Conservation (phyloP, 2,113 vertebrate species). For the Loxodonta africana region DNA sequence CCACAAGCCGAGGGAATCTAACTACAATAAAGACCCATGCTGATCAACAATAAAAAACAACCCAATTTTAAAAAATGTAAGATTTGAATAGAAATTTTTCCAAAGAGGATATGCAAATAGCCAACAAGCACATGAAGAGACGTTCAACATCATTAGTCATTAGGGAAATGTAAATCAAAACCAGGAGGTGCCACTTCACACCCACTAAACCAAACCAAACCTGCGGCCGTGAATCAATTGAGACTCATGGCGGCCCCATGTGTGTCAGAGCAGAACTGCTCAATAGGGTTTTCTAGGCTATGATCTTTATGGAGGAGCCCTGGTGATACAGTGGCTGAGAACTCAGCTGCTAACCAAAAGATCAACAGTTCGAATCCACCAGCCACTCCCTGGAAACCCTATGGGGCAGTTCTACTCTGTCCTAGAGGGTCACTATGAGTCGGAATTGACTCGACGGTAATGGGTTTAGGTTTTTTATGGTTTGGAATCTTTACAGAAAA, state of each 20-base stretch:
- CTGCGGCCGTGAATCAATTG: background rate
- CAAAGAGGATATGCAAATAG: slow-evolving; percentile 28
- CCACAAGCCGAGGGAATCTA: background rate
- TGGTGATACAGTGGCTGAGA: background rate
- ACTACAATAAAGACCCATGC: background rate
- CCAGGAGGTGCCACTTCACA: background rate
- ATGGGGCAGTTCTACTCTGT: too few species aligned
- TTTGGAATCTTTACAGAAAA: too few species aligned
- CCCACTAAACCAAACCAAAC: background rate
- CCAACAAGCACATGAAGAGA: slow-evolving; percentile 5
- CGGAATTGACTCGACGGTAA: too few species aligned
- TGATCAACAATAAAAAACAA: slow-evolving; percentile 16
- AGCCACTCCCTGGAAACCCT: background rate
- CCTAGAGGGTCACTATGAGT: too few species aligned
- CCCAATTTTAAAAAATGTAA: background rate
- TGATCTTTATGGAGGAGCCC: too few species aligned
- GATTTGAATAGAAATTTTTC: background rate
- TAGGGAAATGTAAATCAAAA: slow-evolving; percentile 54
- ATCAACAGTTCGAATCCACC: background rate
- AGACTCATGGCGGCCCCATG: too few species aligned
- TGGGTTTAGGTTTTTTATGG: too few species aligned
- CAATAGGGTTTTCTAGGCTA: background rate
- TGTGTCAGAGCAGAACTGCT: background rate
- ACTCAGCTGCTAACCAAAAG: background rate
- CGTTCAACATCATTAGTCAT: background rate